These are phyloP conservation scores for Pseudonaja textilis DNA, from an alignment of 2,113 vertebrate species.

Conservation along the genomic window DNA sequence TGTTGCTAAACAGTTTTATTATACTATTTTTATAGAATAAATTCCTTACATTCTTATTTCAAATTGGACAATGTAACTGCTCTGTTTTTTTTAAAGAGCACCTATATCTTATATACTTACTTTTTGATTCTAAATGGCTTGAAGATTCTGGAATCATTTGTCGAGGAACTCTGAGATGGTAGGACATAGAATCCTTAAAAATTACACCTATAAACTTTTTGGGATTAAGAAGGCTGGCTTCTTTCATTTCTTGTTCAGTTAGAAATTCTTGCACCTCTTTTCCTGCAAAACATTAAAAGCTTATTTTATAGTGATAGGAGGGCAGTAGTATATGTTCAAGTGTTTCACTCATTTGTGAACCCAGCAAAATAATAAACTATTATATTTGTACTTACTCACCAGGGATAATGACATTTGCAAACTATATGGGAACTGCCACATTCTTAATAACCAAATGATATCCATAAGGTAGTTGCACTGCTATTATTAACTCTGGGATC, in stretches of 20 bases:
- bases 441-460: background rate
- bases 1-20: background rate
- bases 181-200: slow-evolving; percentile 72
- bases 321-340: background rate
- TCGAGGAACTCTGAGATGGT: slow-evolving; percentile 72
- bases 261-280: slow-evolving; percentile 64
- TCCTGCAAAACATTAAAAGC: slow-evolving; percentile 44
- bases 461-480: background rate
- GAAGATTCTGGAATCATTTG: slow-evolving; percentile 62
- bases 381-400: background rate
- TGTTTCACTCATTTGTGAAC: background rate
- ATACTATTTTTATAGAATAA: background rate
- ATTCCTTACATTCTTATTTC: background rate
- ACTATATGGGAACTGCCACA: background rate
- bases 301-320: background rate
- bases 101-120: slow-evolving; percentile 37
- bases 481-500: background rate
- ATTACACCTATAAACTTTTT: slow-evolving; percentile 67
- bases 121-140: slow-evolving; percentile 68
- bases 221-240: slow-evolving; percentile 58
- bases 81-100: background rate
- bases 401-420: background rate
- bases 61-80: background rate
- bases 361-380: background rate
- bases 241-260: slow-evolving; percentile 67